Conservation (phyloP, 2,888 invertebrate species). For the Aphidoletes aphidimyza region DNA sequence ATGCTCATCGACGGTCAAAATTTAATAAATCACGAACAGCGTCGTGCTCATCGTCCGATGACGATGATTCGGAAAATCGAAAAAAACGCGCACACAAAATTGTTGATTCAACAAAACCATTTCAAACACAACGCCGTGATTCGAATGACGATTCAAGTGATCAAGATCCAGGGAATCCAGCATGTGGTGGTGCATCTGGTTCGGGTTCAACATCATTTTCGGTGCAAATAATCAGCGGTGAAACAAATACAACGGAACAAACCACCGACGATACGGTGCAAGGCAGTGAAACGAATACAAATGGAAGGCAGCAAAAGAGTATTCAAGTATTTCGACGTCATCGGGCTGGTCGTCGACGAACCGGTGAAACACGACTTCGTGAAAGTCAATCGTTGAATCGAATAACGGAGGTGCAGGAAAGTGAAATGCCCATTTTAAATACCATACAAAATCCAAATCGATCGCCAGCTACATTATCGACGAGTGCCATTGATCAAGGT, state of each 20-base stretch:
- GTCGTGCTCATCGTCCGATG: constrained; percentile 93
- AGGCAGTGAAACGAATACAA: constrained; percentile 59
- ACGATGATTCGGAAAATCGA: constrained; percentile 80
- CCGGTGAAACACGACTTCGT: constrained; percentile 75
- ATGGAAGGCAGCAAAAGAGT: constrained; percentile 58
- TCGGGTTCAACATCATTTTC: constrained; percentile 8
- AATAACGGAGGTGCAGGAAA: constrained; percentile 87
- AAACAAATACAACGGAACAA: constrained; percentile 57
- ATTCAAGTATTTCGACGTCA: constrained; percentile 65
- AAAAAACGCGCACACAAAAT: constrained; percentile 84
- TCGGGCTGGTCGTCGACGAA: constrained; percentile 69
- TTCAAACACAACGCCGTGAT: constrained; percentile 75
- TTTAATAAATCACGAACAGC: constrained; percentile 81
- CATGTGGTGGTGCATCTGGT: constrained; percentile 66
- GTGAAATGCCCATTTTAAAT: constrained; percentile 62
- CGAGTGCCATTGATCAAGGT: constrained; percentile 1
- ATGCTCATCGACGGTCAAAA: constrained; percentile 73
- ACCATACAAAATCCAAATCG: constrained; percentile 56
- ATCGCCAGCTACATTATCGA: constrained; percentile 55
- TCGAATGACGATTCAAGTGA: constrained; percentile 89
- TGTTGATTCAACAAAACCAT: constrained; percentile 71
- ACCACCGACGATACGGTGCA: constrained; percentile 14
- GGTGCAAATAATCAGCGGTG: constrained; percentile 20
- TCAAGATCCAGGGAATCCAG: constrained; percentile 73
- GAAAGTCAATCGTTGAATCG: constrained; percentile 87